Conservation (phyloP, 53 echinoderm and acorn worm genomes). For the Luidia sarsii region DNA sequence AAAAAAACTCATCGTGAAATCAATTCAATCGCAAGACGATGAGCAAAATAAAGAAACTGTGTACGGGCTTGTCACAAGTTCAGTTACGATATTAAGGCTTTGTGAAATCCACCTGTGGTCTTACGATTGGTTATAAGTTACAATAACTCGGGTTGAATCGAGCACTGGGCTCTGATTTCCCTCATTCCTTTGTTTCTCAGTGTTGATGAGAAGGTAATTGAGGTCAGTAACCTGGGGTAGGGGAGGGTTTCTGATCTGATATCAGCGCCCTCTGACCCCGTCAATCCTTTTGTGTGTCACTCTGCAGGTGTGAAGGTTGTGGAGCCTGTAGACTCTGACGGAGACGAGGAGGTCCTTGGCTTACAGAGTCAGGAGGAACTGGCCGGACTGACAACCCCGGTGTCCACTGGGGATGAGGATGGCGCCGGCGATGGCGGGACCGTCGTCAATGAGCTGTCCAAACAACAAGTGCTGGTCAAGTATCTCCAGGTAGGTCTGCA, state of each 20-base stretch:
- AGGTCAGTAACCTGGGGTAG: neutral
- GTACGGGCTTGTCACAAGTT: no score
- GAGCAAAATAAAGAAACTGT: no score
- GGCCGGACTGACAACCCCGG: neutral
- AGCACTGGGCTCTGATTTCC: no score
- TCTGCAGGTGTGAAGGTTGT: slow-evolving; percentile 28
- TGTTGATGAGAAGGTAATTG: no score
- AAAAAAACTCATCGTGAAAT: no score
- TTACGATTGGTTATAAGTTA: no score
- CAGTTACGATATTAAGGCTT: no score
- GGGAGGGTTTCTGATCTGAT: neutral
- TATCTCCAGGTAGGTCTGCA: slow-evolving; percentile 79
- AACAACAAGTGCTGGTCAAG: slow-evolving; percentile 89
- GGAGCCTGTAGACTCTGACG: slow-evolving; percentile 27
- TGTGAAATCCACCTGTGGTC: no score
- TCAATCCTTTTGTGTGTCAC: neutral
- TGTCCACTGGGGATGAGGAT: neutral
- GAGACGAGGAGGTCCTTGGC: slow-evolving; percentile 20
- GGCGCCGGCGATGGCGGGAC: slow-evolving; percentile 36
- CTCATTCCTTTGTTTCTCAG: no score
- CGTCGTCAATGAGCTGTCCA: slow-evolving; percentile 85
- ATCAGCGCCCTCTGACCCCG: neutral
- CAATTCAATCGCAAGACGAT: no score
- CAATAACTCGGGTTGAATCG: no score
- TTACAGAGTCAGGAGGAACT: slow-evolving; percentile 14